Base-by-base conservation (phyloP, 2,888 invertebrate species). In the Xylota segnis region DNA sequence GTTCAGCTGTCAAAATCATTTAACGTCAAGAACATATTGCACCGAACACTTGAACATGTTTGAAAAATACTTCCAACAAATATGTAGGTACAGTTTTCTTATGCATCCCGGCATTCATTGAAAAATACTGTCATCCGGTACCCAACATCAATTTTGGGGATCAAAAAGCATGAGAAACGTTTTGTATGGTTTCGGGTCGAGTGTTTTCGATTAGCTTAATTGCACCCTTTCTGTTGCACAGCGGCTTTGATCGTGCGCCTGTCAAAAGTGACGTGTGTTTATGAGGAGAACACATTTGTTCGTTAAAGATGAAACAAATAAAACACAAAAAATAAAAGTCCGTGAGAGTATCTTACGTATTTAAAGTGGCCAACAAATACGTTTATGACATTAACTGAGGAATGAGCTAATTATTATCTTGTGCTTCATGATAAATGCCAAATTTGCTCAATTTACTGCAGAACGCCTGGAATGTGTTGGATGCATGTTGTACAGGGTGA, bases 131-230 rank as follows among this genome's bases (percentile, higher is more conserved):
- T 82, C 82, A 81, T 84, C 68, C 77, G 68, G 76, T 72, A 47
- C 18, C 47, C 37, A 61, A 66, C 43, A 63, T n/a, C n/a, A 52
- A 50, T 54, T 81, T 79, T 50, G 74, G 76, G 82, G 66, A 86
- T 84, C 70, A 65, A 74, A 23, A 84, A 65, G 75, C 79, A 84
- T 79, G 61, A 65, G 79, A 84, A 79, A 58, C 56, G 32, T 56
- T 16, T 78, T 68, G 71, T 54, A 72, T 43, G 45, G 54, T 66
- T 56, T 58, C 72, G 76, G 63, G 82, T 86, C 75, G 81, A 76
- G 82, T 86, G 86, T 86, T 86, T 86, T 82, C 68, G 86, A 86
- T 86, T 86, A 86, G 82, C 76, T 43, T 86, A 68, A 82, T 77
- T 82, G 65, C 37, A 77, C 72, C 82, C 76, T 59, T 82, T 86